phyloP scores from a whole-genome alignment of 2,113 vertebrate genomes.

The Deroptyus accipitrinus region DNA sequence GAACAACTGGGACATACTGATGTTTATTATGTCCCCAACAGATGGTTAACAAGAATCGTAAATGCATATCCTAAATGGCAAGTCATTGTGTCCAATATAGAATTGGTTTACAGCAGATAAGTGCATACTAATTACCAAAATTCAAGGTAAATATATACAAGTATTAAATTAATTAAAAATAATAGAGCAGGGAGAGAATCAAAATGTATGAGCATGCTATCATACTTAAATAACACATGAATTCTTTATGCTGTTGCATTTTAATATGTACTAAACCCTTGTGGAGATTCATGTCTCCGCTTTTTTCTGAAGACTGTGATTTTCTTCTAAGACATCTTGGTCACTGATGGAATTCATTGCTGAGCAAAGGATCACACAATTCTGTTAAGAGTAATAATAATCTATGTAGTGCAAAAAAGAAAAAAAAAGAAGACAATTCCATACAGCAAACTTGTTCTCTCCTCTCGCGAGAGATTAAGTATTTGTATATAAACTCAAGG shows the following conservation, averaged over 20 bases:
- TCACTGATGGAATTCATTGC: background rate
- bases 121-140: background rate
- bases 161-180: background rate
- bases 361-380: background rate
- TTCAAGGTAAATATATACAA: background rate
- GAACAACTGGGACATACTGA: background rate
- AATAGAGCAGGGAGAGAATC: background rate
- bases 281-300: background rate
- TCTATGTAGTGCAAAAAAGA: background rate
- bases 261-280: background rate
- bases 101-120: background rate
- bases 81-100: background rate
- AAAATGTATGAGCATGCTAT: background rate
- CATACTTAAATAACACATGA: background rate
- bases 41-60: background rate
- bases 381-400: background rate
- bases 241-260: background rate
- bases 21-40: background rate
- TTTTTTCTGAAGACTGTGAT: background rate
- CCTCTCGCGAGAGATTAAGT: background rate
- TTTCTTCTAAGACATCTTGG: background rate
- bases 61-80: background rate
- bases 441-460: background rate
- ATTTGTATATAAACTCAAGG: background rate
- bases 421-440: background rate